phyloP scores from a whole-genome alignment of 2,113 vertebrate species.

The Phodopus roborovskii region DNA sequence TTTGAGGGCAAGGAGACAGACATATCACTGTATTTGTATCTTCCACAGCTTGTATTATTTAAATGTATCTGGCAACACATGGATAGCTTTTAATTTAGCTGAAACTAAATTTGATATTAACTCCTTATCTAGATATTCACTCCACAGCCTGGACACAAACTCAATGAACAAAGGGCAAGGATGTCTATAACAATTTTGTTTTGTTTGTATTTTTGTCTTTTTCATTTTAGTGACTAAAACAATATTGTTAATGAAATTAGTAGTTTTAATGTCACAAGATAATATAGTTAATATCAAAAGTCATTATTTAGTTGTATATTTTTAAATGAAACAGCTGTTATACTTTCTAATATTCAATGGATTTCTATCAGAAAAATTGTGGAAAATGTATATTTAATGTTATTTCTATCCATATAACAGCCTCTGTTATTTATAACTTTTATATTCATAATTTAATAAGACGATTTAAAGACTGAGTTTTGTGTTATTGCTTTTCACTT shows the following conservation, averaged over 20 bases:
- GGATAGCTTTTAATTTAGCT: not conserved
- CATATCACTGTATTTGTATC: not conserved
- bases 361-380: not conserved
- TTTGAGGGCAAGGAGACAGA: not conserved
- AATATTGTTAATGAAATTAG: constrained; percentile 17
- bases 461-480: not conserved
- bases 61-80: not conserved
- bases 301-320: not conserved
- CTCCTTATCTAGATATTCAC: not conserved
- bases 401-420: not conserved
- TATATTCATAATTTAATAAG: not conserved
- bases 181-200: not conserved
- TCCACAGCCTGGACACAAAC: not conserved
- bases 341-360: not conserved
- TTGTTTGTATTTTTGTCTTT: not conserved
- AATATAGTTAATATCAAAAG: not conserved
- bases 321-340: not conserved
- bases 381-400: not conserved
- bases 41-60: not conserved
- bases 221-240: not conserved
- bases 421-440: not conserved
- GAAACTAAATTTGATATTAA: constrained; percentile 5
- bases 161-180: not conserved
- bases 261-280: not conserved
- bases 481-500: not conserved